Evolutionary conservation across 1,140 invertebrate species (phyloP), one percentile per base, ranked within the genome.

Genomic region (Aleiodes sp.): DNA sequence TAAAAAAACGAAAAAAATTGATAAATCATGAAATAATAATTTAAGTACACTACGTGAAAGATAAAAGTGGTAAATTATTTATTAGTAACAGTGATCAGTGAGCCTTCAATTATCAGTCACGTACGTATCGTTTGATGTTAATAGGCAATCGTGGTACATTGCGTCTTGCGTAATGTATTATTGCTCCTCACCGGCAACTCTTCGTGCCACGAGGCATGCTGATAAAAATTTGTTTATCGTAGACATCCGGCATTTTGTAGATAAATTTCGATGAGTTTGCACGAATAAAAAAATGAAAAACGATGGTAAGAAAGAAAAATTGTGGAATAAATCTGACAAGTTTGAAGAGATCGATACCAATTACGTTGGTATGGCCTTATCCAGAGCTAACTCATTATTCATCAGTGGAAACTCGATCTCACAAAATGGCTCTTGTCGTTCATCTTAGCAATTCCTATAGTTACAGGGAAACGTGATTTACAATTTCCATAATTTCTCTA

Each of bases 61-160:
- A n/a, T n/a, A n/a, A 43, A 43, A 43, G 26, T 3, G 21, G 16
- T 52, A 52, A 52, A 52, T 52, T 21, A 19, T 24, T 52, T 52
- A 52, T 52, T 52, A 52, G 46, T 52, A 6, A 52, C 46, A 24
- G 14, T 24, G 1, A 24, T 52, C 46, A 24, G 46, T 43, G 19
- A 52, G 46, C 46, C 12, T 52, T 52, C 46, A 52, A 52, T 52
- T 52, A 52, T 52, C 19, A 52, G 46, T 52, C 46, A 52, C 26
- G 46, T 26, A 24, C 26, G 41, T 16, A 19, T 52, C 21, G 21
- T 52, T 52, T 52, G 46, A 52, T 19, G 16, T 1, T 52, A 52
- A 52, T 26, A 26, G 10, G 46, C 16, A 52, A 52, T 52, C 21
- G 46, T 9, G 7, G 6, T n/a, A n/a, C n/a, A n/a, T n/a, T n/a